phyloP scores from a whole-genome alignment of 2,113 vertebrate species.

The Crotophaga sulcirostris region DNA sequence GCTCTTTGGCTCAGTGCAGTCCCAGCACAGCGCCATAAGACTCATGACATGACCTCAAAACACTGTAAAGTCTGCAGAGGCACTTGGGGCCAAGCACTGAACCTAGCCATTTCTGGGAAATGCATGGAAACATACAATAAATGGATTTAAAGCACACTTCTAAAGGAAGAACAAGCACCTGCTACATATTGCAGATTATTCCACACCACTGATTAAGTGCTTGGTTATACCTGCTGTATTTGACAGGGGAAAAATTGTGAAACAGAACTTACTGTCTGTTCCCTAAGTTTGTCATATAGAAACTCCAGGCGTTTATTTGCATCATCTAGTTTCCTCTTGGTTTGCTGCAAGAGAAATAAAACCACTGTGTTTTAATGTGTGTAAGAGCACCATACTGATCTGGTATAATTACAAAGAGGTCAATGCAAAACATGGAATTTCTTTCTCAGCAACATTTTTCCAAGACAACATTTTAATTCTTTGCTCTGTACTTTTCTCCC shows the following conservation, averaged over 20 bases:
- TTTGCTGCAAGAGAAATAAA: conserved; percentile 83
- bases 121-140: background rate
- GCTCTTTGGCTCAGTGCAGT: background rate
- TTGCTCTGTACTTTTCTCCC: background rate
- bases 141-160: background rate
- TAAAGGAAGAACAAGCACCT: background rate
- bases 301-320: conserved; percentile 93
- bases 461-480: background rate
- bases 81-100: background rate
- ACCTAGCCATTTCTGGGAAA: background rate
- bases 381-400: background rate
- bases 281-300: conserved; percentile 95
- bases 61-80: background rate
- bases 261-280: conserved; percentile 86
- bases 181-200: background rate
- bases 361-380: background rate
- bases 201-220: background rate
- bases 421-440: background rate
- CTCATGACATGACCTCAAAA: background rate
- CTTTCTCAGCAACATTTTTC: background rate
- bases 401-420: background rate
- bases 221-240: background rate
- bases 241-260: background rate
- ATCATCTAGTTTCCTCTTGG: conserved; percentile 96
- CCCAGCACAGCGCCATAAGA: background rate